These are phyloP conservation scores for Linepithema humile DNA, from an alignment of 1,140 invertebrate species.

Conservation along the genomic window DNA sequence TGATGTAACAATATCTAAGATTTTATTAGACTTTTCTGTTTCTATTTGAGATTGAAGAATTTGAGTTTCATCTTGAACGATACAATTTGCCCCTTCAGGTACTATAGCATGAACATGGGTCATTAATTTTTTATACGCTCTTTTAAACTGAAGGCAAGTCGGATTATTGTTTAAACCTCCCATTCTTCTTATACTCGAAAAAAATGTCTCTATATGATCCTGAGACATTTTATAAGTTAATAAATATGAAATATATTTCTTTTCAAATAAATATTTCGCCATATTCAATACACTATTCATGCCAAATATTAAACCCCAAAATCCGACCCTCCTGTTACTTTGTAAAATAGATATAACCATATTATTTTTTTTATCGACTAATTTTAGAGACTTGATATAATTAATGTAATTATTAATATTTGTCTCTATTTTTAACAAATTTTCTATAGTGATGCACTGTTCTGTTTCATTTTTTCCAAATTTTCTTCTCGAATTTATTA, in stretches of 20 bases:
- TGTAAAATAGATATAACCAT: background rate
- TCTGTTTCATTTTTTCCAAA: background rate
- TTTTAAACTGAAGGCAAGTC: background rate
- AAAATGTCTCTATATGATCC: constrained; percentile 18
- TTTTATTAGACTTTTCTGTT: background rate
- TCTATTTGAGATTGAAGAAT: background rate
- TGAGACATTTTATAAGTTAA: constrained; percentile 17
- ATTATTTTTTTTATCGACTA: background rate
- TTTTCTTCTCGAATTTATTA: background rate
- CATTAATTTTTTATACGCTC: background rate
- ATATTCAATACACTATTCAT: background rate
- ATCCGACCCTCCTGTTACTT: background rate
- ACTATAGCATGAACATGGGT: background rate
- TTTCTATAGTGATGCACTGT: background rate
- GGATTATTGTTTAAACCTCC: constrained; percentile 17
- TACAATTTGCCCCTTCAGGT: background rate
- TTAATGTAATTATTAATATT: background rate
- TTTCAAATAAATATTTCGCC: background rate
- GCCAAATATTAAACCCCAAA: background rate
- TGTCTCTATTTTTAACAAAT: background rate
- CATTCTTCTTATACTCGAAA: constrained; percentile 10
- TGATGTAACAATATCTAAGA: background rate
- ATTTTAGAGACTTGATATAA: background rate
- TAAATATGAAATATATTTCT: background rate
- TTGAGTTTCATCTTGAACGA: background rate